phyloP scores from a whole-genome alignment of 1,140 invertebrate species.

The Drosophila pectinifera region DNA sequence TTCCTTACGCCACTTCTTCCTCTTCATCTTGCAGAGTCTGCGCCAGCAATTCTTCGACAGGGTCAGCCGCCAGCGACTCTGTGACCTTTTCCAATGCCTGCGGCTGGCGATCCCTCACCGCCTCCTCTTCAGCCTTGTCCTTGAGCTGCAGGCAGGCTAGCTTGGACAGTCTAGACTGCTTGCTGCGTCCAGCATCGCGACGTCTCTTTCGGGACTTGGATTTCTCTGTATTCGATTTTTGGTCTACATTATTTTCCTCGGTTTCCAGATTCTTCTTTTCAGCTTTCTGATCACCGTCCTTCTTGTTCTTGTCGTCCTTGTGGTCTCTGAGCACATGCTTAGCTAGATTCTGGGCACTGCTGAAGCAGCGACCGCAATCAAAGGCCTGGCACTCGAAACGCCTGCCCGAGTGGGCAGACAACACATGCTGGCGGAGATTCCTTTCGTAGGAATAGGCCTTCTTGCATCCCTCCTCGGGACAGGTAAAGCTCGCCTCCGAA shows the following conservation, averaged over 20 bases:
- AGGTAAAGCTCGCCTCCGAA: constrained; percentile 34
- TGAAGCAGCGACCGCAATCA: constrained; percentile 66
- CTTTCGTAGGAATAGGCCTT: constrained; percentile 68
- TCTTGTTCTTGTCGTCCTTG: background rate
- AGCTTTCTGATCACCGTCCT: no score
- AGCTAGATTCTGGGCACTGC: constrained; percentile 72
- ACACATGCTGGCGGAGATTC: constrained; percentile 73
- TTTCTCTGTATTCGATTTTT: background rate
- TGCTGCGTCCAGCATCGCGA: constrained; percentile 64
- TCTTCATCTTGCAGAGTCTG: constrained; percentile 12
- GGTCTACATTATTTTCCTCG: background rate
- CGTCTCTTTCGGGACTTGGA: constrained; percentile 58
- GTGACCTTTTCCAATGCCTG: constrained; percentile 46
- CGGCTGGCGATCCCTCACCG: constrained; percentile 49
- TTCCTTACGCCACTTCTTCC: background rate
- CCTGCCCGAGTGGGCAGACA: constrained; percentile 60
- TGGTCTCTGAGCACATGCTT: constrained; percentile 66
- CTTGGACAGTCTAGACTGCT: constrained; percentile 55
- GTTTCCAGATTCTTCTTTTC: background rate
- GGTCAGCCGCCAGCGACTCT: constrained; percentile 20
- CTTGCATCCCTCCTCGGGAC: constrained; percentile 56
- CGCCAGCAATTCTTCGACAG: constrained; percentile 18
- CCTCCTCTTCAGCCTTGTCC: constrained; percentile 62
- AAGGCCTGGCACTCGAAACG: constrained; percentile 68
- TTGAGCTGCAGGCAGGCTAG: constrained; percentile 59